Evolutionary conservation across 1,140 invertebrate genomes (phyloP).

Genomic region (Wiebesia pumilae): DNA sequence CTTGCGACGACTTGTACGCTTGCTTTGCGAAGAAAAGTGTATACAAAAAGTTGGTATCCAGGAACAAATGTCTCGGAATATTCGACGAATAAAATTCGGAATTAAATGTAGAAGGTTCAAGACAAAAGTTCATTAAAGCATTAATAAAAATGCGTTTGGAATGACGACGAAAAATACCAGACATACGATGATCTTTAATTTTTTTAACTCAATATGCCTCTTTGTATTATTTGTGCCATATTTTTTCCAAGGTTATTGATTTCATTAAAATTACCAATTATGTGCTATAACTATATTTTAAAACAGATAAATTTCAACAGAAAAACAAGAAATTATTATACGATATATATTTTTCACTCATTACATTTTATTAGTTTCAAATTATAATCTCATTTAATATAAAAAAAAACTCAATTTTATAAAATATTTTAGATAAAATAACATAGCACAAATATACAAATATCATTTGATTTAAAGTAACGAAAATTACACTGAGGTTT

Average conservation of each 20-base stretch:
- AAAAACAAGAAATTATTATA: not conserved
- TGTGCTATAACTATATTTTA: not conserved
- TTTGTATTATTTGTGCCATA: constrained; percentile 32
- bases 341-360: not conserved
- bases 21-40: constrained; percentile 46
- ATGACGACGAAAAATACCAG: constrained; percentile 56
- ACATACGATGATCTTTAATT: constrained; percentile 13
- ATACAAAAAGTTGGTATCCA: constrained; percentile 43
- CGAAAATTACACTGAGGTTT: constrained; percentile 32
- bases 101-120: constrained; percentile 46
- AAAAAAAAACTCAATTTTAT: constrained; percentile 31
- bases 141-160: constrained; percentile 64
- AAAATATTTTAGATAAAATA: constrained; percentile 28
- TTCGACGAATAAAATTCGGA: constrained; percentile 9
- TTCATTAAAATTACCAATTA: constrained; percentile 6
- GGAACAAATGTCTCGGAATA: constrained; percentile 30
- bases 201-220: not conserved
- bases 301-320: not conserved
- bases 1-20: constrained; percentile 52
- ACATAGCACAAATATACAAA: constrained; percentile 47
- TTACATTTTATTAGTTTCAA: not conserved
- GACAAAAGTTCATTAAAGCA: constrained; percentile 43
- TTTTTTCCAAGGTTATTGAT: constrained; percentile 24
- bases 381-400: not conserved
- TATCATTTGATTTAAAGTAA: constrained; percentile 49